Conservation (phyloP, 2,888 invertebrate species). For the Melieria crassipennis region DNA sequence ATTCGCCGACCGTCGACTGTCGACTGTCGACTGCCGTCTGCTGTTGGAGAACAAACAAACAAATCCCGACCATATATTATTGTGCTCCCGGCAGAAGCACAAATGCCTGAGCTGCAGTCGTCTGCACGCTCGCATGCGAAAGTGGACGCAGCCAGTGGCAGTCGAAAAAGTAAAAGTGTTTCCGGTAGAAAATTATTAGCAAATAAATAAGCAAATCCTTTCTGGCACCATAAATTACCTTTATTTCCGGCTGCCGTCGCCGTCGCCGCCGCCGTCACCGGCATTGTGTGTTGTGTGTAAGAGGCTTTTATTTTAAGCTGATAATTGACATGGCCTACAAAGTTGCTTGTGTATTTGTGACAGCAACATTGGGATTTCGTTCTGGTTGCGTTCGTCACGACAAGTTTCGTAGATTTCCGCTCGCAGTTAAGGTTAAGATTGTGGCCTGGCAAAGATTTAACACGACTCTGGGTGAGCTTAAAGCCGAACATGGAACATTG, state of each 20-base stretch:
- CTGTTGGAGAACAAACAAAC: conserved; percentile 14
- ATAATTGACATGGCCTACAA: conserved; percentile 33
- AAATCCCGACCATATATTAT: conserved; percentile 32
- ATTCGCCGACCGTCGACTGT: not conserved
- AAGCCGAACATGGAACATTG: too few relatives aligned
- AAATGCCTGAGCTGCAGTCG: too few relatives aligned
- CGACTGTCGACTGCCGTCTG: not conserved
- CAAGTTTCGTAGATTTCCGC: too few relatives aligned
- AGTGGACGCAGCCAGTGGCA: not conserved
- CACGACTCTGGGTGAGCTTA: too few relatives aligned
- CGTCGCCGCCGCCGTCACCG: not conserved
- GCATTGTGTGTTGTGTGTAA: conserved; percentile 7
- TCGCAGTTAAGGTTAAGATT: too few relatives aligned
- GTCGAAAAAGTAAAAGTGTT: conserved; percentile 40
- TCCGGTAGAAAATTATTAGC: conserved; percentile 43
- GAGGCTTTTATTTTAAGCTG: conserved; percentile 31
- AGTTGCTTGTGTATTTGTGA: conserved; percentile 12
- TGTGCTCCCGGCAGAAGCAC: too few relatives aligned
- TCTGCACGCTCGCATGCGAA: not conserved
- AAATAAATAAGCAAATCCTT: conserved; percentile 43
- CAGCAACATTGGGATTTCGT: conserved; percentile 16
- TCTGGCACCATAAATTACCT: conserved; percentile 39
- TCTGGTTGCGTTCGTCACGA: not conserved
- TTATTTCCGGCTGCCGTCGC: conserved; percentile 31
- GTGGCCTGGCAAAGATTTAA: too few relatives aligned